Percentiles rank a stretch among this genome's conserved stretches.
These are phyloP conservation scores for Notospermus geniculatus DNA, from an alignment of 1,140 invertebrate species.

Conservation along the genomic window DNA sequence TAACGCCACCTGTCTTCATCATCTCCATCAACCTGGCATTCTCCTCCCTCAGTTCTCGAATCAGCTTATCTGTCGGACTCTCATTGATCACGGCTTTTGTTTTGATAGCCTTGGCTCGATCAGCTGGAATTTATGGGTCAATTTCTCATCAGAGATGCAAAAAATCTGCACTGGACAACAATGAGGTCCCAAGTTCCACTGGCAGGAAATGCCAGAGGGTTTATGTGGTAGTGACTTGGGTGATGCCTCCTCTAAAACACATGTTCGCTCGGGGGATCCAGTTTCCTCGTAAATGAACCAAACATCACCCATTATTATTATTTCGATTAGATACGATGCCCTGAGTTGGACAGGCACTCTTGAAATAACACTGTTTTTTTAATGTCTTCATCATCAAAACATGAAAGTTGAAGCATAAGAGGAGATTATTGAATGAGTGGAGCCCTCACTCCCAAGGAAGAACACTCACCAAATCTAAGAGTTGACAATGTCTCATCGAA, in stretches of 20 bases:
- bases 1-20: constrained; percentile 43
- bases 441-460: background rate
- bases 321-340: too few species aligned
- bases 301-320: too few species aligned
- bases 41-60: constrained; percentile 63
- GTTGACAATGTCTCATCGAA: constrained; percentile 67
- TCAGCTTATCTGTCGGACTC: constrained; percentile 62
- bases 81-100: constrained; percentile 63
- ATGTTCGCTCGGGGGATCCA: too few species aligned
- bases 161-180: background rate
- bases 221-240: too few species aligned
- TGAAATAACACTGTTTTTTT: too few species aligned
- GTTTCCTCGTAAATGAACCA: too few species aligned
- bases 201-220: background rate
- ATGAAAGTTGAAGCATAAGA: too few species aligned
- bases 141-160: background rate
- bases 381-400: too few species aligned
- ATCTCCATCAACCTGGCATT: constrained; percentile 59
- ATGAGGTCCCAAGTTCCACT: background rate
- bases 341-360: too few species aligned
- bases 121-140: constrained; percentile 52
- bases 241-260: too few species aligned
- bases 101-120: constrained; percentile 64
- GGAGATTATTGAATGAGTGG: too few species aligned
- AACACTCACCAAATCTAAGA: constrained; percentile 60